These are phyloP conservation scores for Erpetoichthys calabaricus DNA, from an alignment of 2,797 vertebrate species.

Conservation along the genomic window DNA sequence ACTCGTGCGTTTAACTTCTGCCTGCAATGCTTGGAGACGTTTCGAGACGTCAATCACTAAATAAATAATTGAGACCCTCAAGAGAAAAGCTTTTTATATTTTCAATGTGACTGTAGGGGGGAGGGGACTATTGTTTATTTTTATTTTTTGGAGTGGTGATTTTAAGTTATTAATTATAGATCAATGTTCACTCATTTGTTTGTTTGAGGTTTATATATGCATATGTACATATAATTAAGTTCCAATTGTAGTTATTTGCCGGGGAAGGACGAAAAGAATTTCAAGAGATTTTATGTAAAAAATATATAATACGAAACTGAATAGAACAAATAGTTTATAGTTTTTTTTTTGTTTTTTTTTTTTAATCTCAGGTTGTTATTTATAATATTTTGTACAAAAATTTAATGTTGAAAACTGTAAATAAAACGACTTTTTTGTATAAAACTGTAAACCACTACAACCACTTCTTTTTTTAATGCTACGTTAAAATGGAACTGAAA, in stretches of 20 bases:
- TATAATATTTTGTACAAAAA: conserved; percentile 60
- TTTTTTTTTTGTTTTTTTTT: conserved; percentile 24
- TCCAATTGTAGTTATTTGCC: too few species aligned
- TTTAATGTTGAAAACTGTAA: conserved; percentile 55
- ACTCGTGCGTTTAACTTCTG: too few species aligned
- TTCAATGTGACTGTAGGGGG: too few species aligned
- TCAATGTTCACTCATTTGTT: too few species aligned
- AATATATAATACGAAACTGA: conserved; percentile 25
- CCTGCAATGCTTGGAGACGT: too few species aligned
- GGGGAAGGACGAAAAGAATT: neutral
- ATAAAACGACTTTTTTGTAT: conserved; percentile 50
- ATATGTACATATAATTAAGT: too few species aligned
- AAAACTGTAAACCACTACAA: conserved; percentile 55
- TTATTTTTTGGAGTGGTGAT: conserved; percentile 35
- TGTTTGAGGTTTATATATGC: too few species aligned
- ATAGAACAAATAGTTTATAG: conserved; percentile 18
- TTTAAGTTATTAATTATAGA: conserved; percentile 49
- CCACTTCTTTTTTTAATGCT: conserved; percentile 31
- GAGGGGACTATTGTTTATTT: too few species aligned
- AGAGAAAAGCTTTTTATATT: too few species aligned
- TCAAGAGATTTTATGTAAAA: conserved; percentile 25
- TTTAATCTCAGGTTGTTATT: conserved; percentile 65
- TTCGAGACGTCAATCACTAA: too few species aligned
- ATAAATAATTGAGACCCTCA: too few species aligned
- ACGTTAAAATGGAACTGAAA: conserved; percentile 25